Base-by-base conservation (phyloP, 2,888 invertebrate genomes). In the Adelognathus sp. region DNA sequence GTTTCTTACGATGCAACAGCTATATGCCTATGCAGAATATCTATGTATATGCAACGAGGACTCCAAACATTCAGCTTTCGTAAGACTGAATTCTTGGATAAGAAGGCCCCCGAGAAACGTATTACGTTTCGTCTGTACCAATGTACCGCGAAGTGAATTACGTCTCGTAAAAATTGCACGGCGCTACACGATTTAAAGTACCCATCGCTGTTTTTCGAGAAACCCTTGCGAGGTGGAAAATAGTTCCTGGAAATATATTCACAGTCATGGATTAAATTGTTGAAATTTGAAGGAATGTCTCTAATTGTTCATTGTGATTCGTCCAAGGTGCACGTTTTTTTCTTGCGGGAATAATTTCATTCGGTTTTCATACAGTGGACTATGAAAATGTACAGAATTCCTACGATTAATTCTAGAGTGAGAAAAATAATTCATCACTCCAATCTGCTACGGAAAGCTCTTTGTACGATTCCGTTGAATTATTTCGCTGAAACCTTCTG, bases 61-160 rank as follows among this genome's bases (percentile, higher is more conserved):
- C 33, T 61, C 41, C 36, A 16, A n/a, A 60, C 27, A 69, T 74
- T 74, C 70, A 66, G 52, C 60, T 46, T 33, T 36, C 41, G 52
- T 29, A 70, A 61, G 64, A 58, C 60, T 54, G 41, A 74, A 74
- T 70, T 66, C 29, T 54, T 66, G 74, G 66, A 69, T 14, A 46
- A 54, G 63, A 24, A 66, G 18, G 33, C n/a, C 44, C 66, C 39
- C 41, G 71, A 60, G 36, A 18, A 67, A 67, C 39, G 29, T 56
- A 44, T 76, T 76, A 64, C 39, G 46, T 36, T 52, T 24, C 7
- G 14, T 50, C 27, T 52, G 27, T 27, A 52, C 39, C n/a, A n/a
- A n/a, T n/a, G n/a, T n/a, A 33, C 31, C 21, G 9, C 6, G 24
- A 9, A 31, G 24, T 50, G 64, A 64, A 64, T 64, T 64, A 52